Conservation (phyloP, 2,888 invertebrate species). For the Teinopalpus imperialis region DNA sequence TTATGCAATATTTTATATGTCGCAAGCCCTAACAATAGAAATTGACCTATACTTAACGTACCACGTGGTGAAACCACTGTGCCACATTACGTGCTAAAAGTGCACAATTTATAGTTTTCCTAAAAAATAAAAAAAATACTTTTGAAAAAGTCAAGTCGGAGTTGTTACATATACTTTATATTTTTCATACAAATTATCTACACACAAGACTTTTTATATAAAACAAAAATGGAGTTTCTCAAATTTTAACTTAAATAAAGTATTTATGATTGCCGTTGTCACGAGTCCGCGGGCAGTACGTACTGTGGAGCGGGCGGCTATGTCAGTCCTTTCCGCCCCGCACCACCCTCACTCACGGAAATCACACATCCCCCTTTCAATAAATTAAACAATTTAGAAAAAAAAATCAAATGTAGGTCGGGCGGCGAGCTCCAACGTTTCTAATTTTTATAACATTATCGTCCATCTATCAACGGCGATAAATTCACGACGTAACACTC, state of each 20-base stretch:
- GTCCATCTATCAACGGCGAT: slow-evolving; percentile 22
- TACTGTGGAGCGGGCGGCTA: slow-evolving; percentile 29
- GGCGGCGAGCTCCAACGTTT: slow-evolving; percentile 28
- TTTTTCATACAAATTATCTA: slow-evolving; percentile 80
- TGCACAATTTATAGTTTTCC: slow-evolving; percentile 23
- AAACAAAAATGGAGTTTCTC: slow-evolving; percentile 70
- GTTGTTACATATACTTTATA: slow-evolving; percentile 78
- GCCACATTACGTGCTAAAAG: slow-evolving; percentile 28
- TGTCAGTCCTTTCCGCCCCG: not conserved
- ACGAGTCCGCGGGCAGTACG: slow-evolving; percentile 21
- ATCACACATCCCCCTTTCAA: slow-evolving; percentile 35
- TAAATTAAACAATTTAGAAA: slow-evolving; percentile 46
- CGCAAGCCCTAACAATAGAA: slow-evolving; percentile 37
- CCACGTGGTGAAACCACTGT: slow-evolving; percentile 13
- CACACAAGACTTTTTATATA: slow-evolving; percentile 76
- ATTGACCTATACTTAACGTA: slow-evolving; percentile 35
- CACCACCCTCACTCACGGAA: slow-evolving; percentile 7
- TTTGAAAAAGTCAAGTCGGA: slow-evolving; percentile 60
- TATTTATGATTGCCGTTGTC: slow-evolving; percentile 42
- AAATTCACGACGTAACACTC: slow-evolving; percentile 12
- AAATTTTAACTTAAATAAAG: slow-evolving; percentile 66
- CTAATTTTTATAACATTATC: slow-evolving; percentile 20
- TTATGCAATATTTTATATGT: slow-evolving; percentile 40
- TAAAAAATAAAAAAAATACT: slow-evolving; percentile 36
- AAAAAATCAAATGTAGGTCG: slow-evolving; percentile 32